Evolutionary conservation across 2,888 invertebrate genomes (phyloP).

Genomic region (Luffia ferchaultella): DNA sequence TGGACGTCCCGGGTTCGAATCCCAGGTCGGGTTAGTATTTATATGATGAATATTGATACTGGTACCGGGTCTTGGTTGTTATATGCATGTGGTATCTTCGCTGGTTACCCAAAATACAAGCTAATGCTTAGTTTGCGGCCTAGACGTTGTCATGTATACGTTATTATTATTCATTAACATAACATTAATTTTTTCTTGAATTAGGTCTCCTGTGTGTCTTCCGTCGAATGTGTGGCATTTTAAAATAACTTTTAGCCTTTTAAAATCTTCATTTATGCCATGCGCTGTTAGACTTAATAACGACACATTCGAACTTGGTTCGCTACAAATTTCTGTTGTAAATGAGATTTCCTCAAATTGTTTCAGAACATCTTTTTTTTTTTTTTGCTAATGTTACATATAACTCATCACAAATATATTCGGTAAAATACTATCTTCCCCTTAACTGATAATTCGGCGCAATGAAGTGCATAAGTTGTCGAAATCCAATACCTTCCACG

Average conservation of each 20-base stretch:
- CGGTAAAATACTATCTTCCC: constrained; percentile 17
- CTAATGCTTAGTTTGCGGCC: too few species aligned
- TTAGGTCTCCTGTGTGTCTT: constrained; percentile 15
- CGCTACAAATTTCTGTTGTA: constrained; percentile 18
- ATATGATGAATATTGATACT: too few species aligned
- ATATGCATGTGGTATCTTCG: too few species aligned
- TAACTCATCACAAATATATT: constrained; percentile 15
- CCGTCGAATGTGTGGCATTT: constrained; percentile 17
- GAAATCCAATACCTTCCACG: neutral
- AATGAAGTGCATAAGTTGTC: neutral
- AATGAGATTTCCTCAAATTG: constrained; percentile 19
- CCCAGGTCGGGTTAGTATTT: too few species aligned
- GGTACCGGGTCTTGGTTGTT: too few species aligned
- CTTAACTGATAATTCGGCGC: constrained; percentile 17
- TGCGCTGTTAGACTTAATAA: constrained; percentile 18
- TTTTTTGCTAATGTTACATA: constrained; percentile 15
- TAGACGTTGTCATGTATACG: too few species aligned
- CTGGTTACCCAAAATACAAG: too few species aligned
- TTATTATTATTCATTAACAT: too few species aligned
- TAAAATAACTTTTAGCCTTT: constrained; percentile 14
- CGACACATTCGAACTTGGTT: constrained; percentile 19
- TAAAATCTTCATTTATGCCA: constrained; percentile 16
- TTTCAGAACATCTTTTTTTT: constrained; percentile 15
- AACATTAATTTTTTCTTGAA: constrained; percentile 14
- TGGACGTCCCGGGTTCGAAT: too few species aligned